phyloP scores from a whole-genome alignment of 2,888 invertebrate genomes.

The Sphaeridia pumilis region DNA sequence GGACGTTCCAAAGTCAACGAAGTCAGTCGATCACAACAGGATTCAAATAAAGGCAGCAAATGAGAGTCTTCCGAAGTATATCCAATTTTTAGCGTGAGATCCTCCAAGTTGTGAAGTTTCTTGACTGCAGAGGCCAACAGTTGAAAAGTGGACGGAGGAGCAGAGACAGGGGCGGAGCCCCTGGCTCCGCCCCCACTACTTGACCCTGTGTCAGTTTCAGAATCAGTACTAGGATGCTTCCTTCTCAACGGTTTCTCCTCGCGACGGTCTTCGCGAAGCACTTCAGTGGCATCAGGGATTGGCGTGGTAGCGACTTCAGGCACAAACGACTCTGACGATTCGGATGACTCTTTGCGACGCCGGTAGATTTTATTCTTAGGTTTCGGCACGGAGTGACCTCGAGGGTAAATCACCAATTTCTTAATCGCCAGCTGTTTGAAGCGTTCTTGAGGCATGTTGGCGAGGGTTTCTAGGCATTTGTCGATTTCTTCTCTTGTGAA shows the following conservation, averaged over 20 bases:
- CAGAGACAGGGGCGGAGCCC: no score
- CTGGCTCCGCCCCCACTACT: not conserved
- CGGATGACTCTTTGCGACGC: no score
- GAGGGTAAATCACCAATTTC: conserved; percentile 1
- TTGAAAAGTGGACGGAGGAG: not conserved
- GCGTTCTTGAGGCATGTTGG: not conserved
- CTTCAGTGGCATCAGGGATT: no score
- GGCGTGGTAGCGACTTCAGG: not conserved
- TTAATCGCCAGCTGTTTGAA: not conserved
- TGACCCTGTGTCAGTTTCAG: not conserved
- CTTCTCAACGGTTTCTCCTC: no score
- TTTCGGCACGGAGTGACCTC: not conserved
- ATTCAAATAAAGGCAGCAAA: not conserved
- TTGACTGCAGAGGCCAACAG: not conserved
- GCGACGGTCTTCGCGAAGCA: no score
- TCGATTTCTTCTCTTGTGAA: not conserved
- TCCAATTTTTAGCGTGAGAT: not conserved
- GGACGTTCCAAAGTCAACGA: not conserved
- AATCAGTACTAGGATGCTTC: not conserved
- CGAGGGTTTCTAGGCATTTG: conserved; percentile 1
- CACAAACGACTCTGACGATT: no score
- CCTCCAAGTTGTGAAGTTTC: not conserved
- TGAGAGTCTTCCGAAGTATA: not conserved
- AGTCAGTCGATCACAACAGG: not conserved
- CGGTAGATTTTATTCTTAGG: no score